Percentiles rank a stretch among this genome's conserved stretches.
Conservation (phyloP, 2,888 invertebrate species). For the Drosophila paramelanica region DNA sequence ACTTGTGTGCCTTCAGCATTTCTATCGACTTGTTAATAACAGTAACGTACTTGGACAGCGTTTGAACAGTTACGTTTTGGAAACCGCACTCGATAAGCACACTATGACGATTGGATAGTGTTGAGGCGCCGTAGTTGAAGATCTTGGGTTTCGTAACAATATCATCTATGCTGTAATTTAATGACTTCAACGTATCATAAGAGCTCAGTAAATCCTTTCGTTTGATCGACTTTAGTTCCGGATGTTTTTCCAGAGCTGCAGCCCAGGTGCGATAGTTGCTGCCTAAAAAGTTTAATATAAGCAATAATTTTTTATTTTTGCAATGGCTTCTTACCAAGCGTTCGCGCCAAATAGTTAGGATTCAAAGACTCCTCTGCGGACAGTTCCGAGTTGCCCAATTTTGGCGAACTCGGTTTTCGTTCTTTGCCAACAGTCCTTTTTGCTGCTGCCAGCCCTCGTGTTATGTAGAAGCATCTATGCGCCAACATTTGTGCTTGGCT, state of each 20-base stretch:
- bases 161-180: conserved; percentile 86
- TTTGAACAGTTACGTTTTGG: conserved; percentile 80
- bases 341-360: conserved; percentile 58
- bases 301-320: neutral
- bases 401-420: conserved; percentile 24
- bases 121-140: conserved; percentile 86
- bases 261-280: conserved; percentile 73
- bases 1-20: conserved; percentile 83
- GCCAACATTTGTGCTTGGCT: conserved; percentile 38
- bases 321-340: conserved; percentile 48
- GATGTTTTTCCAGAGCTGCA: conserved; percentile 73
- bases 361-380: conserved; percentile 57
- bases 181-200: conserved; percentile 65
- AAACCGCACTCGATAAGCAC: conserved; percentile 88
- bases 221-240: conserved; percentile 75
- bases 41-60: conserved; percentile 84
- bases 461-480: conserved; percentile 28
- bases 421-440: conserved; percentile 24
- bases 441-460: conserved; percentile 28
- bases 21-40: conserved; percentile 81
- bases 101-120: conserved; percentile 87
- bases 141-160: conserved; percentile 87
- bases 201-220: conserved; percentile 78
- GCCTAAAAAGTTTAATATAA: conserved; percentile 51
- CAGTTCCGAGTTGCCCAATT: conserved; percentile 23